Conservation (phyloP, 2,113 vertebrate genomes). For the Glaucidium brasilianum region DNA sequence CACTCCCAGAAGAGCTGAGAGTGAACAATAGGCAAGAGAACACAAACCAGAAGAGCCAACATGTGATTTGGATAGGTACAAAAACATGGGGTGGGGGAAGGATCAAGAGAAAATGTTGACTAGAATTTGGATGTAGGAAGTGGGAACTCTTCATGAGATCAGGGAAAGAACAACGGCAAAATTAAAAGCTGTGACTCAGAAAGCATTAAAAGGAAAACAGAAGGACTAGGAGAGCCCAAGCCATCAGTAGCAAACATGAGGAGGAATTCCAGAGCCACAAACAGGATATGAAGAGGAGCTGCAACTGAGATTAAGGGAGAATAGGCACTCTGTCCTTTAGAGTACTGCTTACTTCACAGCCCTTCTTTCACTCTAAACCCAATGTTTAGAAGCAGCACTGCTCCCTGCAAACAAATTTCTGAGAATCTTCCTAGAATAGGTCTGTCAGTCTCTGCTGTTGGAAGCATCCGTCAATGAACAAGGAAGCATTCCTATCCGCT, state of each 20-base stretch:
- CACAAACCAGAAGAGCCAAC: background rate
- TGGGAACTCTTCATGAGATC: background rate
- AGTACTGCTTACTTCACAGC: background rate
- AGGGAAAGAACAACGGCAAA: background rate
- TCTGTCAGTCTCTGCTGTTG: background rate
- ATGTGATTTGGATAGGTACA: background rate
- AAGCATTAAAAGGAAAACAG: background rate
- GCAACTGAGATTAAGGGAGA: background rate
- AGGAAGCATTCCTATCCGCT: background rate
- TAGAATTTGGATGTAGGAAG: background rate
- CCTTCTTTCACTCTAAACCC: background rate
- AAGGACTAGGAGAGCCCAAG: background rate
- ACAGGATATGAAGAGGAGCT: background rate
- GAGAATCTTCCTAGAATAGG: background rate
- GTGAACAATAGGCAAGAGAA: background rate
- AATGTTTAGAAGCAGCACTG: background rate
- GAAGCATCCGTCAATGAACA: background rate
- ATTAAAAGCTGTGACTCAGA: background rate
- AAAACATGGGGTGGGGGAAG: background rate
- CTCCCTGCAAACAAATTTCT: background rate
- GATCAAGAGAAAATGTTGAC: background rate
- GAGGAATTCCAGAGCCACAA: background rate
- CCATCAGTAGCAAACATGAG: background rate
- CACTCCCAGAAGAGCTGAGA: background rate
- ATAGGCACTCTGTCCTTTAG: background rate